Base-by-base conservation (phyloP, 2,888 invertebrate species). In the Dusona sp. region DNA sequence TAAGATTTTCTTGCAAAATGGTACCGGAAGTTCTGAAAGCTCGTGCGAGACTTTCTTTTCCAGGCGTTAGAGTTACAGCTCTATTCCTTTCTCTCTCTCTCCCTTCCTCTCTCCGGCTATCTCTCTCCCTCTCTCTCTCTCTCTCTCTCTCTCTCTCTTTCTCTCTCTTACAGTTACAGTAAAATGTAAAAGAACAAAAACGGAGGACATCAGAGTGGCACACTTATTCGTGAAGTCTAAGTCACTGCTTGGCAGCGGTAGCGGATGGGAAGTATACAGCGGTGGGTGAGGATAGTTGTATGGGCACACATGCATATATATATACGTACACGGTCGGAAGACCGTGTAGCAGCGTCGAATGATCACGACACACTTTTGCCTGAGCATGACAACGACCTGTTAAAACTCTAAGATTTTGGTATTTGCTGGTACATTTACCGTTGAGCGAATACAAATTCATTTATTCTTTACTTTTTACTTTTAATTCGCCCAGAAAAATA, bases 191-290 rank as follows among this genome's bases (percentile, higher is more conserved):
- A 48, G 67, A 79, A 78, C 54, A 78, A 74, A 70, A 61, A 79
- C 51, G 42, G 19, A 67, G 57, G 22, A 42, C 51, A 48, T 67
- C n/a, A 51, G 84, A 48, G 87, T 87, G 88, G 86, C 87, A 89
- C 85, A 86, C 87, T 89, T 86, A 86, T 84, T 88, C 78, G 86
- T 84, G 51, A 74, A 74, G 83, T 84, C 88, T 88, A 86, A 89
- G 86, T 89, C 87, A 88, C 86, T 81, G 84, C 74, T 79, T 77
- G 84, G 82, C 81, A 79, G 83, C 79, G 51, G 45, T 57, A 57
- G 79, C 45, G 54, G 61, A 67, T 61, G 73, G 51, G 80, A 81
- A 83, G 72, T 64, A 29, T 61, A 61, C 25, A 13, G 3, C 57
- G 57, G 3, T 25, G 57, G 61, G 64, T 33, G 45, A 75, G 64